phyloP scores from a whole-genome alignment of 2,113 vertebrate species.

The Ptilonorhynchus violaceus region DNA sequence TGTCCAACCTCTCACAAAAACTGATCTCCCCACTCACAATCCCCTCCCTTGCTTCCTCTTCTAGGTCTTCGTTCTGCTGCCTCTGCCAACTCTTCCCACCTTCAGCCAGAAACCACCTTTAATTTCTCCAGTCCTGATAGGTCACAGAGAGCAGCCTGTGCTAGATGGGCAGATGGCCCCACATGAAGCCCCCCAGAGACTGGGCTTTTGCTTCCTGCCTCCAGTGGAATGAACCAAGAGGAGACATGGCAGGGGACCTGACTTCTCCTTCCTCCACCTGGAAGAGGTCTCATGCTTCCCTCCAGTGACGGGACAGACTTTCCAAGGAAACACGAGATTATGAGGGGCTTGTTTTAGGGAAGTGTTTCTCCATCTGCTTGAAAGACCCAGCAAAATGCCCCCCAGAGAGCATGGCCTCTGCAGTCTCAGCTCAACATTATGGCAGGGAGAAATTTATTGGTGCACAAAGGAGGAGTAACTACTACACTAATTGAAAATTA shows the following conservation, averaged over 20 bases:
- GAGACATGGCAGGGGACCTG: neutral
- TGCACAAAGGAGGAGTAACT: neutral
- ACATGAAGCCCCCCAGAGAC: neutral
- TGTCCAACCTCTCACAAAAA: neutral
- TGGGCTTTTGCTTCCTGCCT: neutral
- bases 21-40: rapidly evolving
- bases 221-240: neutral
- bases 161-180: neutral
- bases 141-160: neutral
- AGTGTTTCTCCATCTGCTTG: neutral
- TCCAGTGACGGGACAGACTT: neutral
- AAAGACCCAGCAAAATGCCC: neutral
- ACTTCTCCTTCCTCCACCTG: rapidly evolving
- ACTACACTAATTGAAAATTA: neutral
- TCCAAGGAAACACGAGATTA: neutral
- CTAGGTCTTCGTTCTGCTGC: neutral
- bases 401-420: rapidly evolving
- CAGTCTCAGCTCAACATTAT: neutral
- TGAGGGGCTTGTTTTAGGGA: neutral
- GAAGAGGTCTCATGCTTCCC: neutral
- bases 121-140: neutral
- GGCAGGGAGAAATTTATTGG: neutral
- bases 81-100: neutral
- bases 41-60: neutral
- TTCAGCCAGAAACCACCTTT: neutral